These are phyloP conservation scores for Typhlomys cinereus DNA, from an alignment of 2,113 vertebrate genomes.

Conservation along the genomic window DNA sequence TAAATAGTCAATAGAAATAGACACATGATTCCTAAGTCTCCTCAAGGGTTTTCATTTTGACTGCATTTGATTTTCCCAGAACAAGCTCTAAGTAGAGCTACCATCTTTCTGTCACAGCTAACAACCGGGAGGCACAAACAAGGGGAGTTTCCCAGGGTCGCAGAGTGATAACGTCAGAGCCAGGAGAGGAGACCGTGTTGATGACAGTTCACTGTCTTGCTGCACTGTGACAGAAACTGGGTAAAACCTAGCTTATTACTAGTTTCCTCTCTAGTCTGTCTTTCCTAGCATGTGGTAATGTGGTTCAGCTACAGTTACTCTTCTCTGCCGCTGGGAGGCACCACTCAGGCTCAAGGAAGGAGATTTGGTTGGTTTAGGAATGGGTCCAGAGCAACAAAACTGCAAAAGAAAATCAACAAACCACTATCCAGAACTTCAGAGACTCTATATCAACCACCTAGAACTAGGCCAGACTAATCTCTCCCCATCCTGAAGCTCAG, in stretches of 20 bases:
- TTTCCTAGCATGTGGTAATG: neutral
- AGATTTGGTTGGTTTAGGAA: no score
- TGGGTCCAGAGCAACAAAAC: no score
- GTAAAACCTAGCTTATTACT: neutral
- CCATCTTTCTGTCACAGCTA: neutral
- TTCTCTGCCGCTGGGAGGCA: neutral
- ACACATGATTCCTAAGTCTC: neutral
- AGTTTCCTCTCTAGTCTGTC: neutral
- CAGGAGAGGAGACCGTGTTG: neutral
- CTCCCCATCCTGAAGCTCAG: no score
- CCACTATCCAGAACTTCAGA: no score
- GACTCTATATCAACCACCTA: no score
- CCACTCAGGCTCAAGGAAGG: no score
- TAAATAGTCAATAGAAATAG: neutral
- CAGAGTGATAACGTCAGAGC: neutral
- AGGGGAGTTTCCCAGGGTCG: neutral
- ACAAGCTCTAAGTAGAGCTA: neutral
- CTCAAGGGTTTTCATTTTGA: neutral
- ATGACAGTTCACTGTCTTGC: neutral
- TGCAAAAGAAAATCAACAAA: no score
- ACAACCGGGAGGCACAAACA: neutral
- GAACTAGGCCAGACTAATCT: no score
- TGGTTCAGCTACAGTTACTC: neutral
- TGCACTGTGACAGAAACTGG: neutral
- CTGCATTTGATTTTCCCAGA: neutral